These are phyloP conservation scores for Apis mellifera DNA, from an alignment of 1,140 invertebrate species.

Conservation along the genomic window Amel_HAv3.1 CM009931.2:17463501-17464000, in stretches of 20 bases:
- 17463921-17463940: not conserved
- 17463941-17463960: not conserved
- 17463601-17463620: too few species aligned
- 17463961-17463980: not conserved
- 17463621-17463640: too few species aligned
- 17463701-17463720: accelerated
- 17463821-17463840: not conserved
- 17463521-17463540: too few species aligned
- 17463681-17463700: not conserved
- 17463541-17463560: too few species aligned
- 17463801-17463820: constrained; percentile 8
- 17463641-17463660: too few species aligned
- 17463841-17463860: constrained; percentile 8
- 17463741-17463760: not conserved
- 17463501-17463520: too few species aligned
- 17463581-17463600: too few species aligned
- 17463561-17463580: too few species aligned
- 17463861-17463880: constrained; percentile 46
- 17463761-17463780: not conserved
- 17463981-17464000: not conserved
- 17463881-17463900: constrained; percentile 46
- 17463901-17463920: constrained; percentile 18
- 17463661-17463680: not conserved
- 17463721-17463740: not conserved
- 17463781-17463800: too few species aligned